phyloP scores from a whole-genome alignment of 2,797 vertebrate genomes.

The Tenualosa ilisha region DNA sequence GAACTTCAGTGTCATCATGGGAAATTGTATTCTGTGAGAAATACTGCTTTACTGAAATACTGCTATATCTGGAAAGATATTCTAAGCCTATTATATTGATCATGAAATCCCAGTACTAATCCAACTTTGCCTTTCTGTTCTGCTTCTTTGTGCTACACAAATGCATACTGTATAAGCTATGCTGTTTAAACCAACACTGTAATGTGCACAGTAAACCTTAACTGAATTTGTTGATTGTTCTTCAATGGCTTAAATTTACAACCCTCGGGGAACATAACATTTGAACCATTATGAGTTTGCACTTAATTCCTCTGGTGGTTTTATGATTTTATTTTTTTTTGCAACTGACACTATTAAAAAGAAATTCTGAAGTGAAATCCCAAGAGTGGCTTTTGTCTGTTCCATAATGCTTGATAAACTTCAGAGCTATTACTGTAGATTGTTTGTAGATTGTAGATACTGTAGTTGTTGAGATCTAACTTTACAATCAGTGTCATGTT shows the following conservation, averaged over 20 bases:
- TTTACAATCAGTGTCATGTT: too few relatives aligned
- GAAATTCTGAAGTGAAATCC: background rate
- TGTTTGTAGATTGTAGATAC: too few relatives aligned
- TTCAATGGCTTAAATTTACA: too few relatives aligned
- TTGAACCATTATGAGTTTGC: too few relatives aligned
- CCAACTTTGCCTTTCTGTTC: background rate
- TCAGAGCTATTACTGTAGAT: background rate
- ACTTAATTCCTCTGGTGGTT: too few relatives aligned
- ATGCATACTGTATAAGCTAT: background rate
- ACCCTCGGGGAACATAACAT: too few relatives aligned
- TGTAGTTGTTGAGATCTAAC: too few relatives aligned
- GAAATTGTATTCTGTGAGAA: background rate
- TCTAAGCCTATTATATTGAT: background rate
- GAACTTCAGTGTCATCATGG: too few relatives aligned
- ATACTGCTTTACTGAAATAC: background rate
- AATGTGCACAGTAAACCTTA: background rate
- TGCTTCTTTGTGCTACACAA: background rate
- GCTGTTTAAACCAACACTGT: background rate
- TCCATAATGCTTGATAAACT: too few relatives aligned
- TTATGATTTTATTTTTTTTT: too few relatives aligned
- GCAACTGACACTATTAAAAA: background rate
- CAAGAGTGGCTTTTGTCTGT: too few relatives aligned
- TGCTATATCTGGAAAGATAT: background rate
- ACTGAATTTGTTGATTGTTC: background rate
- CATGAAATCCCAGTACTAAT: background rate